phyloP scores from a whole-genome alignment of 2,797 vertebrate species.

The Adrianichthys oophorus region DNA sequence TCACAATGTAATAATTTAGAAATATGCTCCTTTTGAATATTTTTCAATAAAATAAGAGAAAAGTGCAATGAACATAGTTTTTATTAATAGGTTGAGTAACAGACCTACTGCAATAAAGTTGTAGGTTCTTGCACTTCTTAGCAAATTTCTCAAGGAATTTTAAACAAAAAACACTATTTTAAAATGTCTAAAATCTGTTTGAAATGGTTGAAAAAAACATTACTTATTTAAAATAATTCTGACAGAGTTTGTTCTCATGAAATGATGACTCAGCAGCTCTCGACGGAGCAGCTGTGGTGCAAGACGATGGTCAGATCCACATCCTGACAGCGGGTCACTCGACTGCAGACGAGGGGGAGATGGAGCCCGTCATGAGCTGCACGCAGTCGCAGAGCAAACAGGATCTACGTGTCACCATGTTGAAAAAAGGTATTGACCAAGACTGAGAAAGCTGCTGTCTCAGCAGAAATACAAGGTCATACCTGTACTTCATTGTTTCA shows the following conservation, averaged over 20 bases:
- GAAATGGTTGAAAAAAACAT: not conserved
- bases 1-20: too few relatives aligned
- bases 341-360: constrained; percentile 80
- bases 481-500: too few relatives aligned
- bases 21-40: too few relatives aligned
- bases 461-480: not conserved
- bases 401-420: constrained; percentile 92
- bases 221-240: constrained; percentile 7
- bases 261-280: constrained; percentile 81
- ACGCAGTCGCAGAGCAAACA: constrained; percentile 86
- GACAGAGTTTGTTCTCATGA: constrained; percentile 41
- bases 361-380: constrained; percentile 83
- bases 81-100: too few relatives aligned
- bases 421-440: constrained; percentile 89
- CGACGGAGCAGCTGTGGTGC: constrained; percentile 86
- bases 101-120: too few relatives aligned
- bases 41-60: too few relatives aligned
- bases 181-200: too few relatives aligned
- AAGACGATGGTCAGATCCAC: constrained; percentile 89
- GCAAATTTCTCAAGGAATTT: too few relatives aligned
- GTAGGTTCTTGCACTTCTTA: too few relatives aligned
- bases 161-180: too few relatives aligned
- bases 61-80: too few relatives aligned
- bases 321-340: constrained; percentile 88
- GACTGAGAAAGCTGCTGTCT: not conserved